These are phyloP conservation scores for Ammodytes dubius DNA, from an alignment of 2,113 vertebrate genomes.

Conservation along the genomic window DNA sequence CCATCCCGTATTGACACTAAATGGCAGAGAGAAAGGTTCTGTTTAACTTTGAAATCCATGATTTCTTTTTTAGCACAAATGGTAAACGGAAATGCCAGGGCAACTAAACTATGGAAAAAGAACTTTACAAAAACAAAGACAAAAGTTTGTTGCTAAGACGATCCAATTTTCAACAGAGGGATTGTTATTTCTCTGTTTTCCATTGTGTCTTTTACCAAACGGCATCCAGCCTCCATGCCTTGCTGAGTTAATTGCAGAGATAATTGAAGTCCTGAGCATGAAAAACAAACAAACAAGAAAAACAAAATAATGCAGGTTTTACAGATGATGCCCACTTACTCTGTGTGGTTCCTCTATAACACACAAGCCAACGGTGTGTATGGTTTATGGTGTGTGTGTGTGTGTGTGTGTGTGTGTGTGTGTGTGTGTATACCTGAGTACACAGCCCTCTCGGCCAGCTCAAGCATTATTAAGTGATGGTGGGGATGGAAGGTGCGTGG, in stretches of 20 bases:
- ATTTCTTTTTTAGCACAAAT: constrained; percentile 13
- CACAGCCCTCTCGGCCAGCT: constrained; percentile 13
- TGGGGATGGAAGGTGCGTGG: constrained; percentile 52
- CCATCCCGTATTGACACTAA: neutral
- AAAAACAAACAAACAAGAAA: neutral
- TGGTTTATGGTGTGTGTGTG: neutral
- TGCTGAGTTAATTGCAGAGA: constrained; percentile 51
- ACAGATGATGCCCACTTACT: constrained; percentile 35
- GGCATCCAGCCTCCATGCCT: constrained; percentile 30
- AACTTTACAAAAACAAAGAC: neutral
- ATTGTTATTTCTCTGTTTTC: neutral
- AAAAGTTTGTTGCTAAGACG: neutral
- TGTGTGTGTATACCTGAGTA: neutral
- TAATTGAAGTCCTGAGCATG: constrained; percentile 47
- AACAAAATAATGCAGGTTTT: constrained; percentile 40
- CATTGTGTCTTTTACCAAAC: neutral
- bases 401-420: constrained; percentile 1
- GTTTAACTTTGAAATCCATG: constrained; percentile 16
- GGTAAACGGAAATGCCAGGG: neutral
- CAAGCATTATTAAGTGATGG: constrained; percentile 59
- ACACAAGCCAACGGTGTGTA: constrained; percentile 3
- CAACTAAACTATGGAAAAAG: neutral
- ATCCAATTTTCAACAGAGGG: neutral
- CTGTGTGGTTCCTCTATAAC: constrained; percentile 3
- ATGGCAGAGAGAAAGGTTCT: constrained; percentile 32